These are phyloP conservation scores for Zaprionus nigranus DNA, from an alignment of 1,140 invertebrate species.

Conservation along the genomic window DNA sequence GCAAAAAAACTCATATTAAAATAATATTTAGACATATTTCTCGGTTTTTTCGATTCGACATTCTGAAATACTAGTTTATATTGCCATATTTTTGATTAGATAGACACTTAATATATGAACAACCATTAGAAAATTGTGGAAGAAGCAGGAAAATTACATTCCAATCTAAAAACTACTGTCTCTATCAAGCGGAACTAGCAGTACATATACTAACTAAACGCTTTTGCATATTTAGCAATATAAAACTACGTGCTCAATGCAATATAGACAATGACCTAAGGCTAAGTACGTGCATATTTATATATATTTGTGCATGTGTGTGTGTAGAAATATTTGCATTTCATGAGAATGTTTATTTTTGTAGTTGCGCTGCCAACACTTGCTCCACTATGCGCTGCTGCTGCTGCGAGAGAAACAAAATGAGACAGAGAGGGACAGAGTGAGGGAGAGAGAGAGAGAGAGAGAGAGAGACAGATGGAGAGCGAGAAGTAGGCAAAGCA, in stretches of 20 bases:
- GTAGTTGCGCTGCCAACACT: conserved; percentile 7
- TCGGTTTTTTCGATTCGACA: too few relatives aligned
- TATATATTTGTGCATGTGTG: neutral
- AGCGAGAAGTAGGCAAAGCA: conserved; percentile 15
- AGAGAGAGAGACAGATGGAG: conserved; percentile 8
- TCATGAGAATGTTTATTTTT: conserved; percentile 16
- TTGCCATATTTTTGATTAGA: too few relatives aligned
- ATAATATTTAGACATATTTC: too few relatives aligned
- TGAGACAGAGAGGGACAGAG: conserved; percentile 23
- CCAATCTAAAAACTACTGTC: neutral
- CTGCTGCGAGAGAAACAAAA: too few relatives aligned
- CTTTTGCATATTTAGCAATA: neutral
- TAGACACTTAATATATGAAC: too few relatives aligned
- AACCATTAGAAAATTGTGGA: neutral
- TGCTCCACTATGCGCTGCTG: conserved; percentile 18
- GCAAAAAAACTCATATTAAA: too few relatives aligned
- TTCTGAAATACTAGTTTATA: too few relatives aligned
- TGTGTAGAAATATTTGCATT: neutral
- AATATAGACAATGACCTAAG: conserved; percentile 37
- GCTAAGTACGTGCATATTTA: conserved; percentile 12
- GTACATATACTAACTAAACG: neutral
- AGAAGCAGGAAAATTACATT: too few relatives aligned
- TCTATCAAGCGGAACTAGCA: neutral
- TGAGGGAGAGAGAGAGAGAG: conserved; percentile 9
- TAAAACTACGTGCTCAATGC: conserved; percentile 13